Base-by-base conservation (phyloP, 1,140 invertebrate species). In the Bombus fervidus region DNA sequence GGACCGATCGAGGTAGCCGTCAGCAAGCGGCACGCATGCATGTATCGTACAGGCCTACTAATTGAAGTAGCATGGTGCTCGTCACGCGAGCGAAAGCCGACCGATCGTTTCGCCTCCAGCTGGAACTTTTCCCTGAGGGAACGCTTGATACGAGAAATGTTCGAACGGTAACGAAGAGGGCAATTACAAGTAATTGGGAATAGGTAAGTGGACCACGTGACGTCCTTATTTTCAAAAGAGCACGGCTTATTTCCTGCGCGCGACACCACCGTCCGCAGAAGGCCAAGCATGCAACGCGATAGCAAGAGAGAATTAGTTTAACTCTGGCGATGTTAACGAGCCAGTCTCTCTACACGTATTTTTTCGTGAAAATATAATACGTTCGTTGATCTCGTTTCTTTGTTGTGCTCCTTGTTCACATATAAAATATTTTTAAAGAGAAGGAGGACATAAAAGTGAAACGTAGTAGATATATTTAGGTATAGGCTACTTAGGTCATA, bases 101-200 rank as follows among this genome's bases (percentile, higher is more conserved):
- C 47, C 47, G 72, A 9, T 82, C 62, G 86, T 86, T 79, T 31
- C 79, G 47, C 18, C 68, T 59, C 77, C 57, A 43, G 59, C 72
- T 43, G 39, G 25, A 79, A 68, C 53, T 69, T 66, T 64, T 68
- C 89, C 88, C 53, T 31, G 62, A 85, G 85, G 34, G 69, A 72
- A 57, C 85, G 80, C 64, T 90, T 90, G 69, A 75, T 75, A 81
- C 79, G 71, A 57, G 72, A 89, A 86, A 73, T 59, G 88, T 86
- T 86, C 79, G 87, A 62, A 77, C 76, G 15, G 28, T 18, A 77
- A 66, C 41, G 71, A 41, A 31, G 41, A 73, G 71, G 41, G 85
- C 86, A 90, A 90, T 90, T 86, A 90, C 82, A 78, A 74, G 25
- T 90, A 90, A 90, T 90, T 90, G 88, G 69, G n/a, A 64, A 79